Conservation (phyloP, 2,888 invertebrate genomes). For the Melipona bicolor region DNA sequence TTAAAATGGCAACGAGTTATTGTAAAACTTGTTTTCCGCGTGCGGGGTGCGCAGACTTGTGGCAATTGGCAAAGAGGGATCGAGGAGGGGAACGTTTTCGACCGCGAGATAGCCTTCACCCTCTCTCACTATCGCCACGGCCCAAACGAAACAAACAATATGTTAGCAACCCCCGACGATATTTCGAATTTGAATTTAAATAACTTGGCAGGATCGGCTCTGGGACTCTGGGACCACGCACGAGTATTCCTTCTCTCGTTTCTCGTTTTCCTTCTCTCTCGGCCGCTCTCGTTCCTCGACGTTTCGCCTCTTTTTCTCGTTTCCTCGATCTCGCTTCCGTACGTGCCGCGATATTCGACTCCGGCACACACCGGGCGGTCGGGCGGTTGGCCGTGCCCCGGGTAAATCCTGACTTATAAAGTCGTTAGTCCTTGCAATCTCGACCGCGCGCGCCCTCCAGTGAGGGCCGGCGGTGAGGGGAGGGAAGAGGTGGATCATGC, state of each 20-base stretch:
- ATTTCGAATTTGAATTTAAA: slow-evolving; percentile 85
- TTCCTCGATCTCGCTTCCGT: slow-evolving; percentile 60
- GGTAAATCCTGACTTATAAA: slow-evolving; percentile 64
- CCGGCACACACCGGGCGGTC: slow-evolving; percentile 28
- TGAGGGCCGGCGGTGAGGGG: slow-evolving; percentile 20
- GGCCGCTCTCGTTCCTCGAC: slow-evolving; percentile 45
- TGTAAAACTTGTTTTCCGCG: slow-evolving; percentile 34
- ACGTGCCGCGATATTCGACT: slow-evolving; percentile 64
- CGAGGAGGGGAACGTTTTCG: slow-evolving; percentile 62
- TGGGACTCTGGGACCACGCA: slow-evolving; percentile 83
- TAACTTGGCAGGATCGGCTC: slow-evolving; percentile 84
- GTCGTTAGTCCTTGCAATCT: slow-evolving; percentile 71
- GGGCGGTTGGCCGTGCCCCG: slow-evolving; percentile 1
- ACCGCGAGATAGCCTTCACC: slow-evolving; percentile 73
- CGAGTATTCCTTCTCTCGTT: slow-evolving; percentile 78
- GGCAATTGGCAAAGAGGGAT: slow-evolving; percentile 57
- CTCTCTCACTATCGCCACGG: slow-evolving; percentile 73
- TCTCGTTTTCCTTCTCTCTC: slow-evolving; percentile 61
- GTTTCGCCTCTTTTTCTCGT: slow-evolving; percentile 64
- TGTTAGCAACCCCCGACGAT: slow-evolving; percentile 84
- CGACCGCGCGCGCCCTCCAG: background rate
- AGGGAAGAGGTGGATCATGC: slow-evolving; percentile 2
- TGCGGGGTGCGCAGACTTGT: slow-evolving; percentile 34
- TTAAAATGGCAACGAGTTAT: slow-evolving; percentile 14
- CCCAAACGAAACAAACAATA: slow-evolving; percentile 84